These are phyloP conservation scores for Perccottus glenii DNA, from an alignment of 2,113 vertebrate genomes.

Conservation along the genomic window DNA sequence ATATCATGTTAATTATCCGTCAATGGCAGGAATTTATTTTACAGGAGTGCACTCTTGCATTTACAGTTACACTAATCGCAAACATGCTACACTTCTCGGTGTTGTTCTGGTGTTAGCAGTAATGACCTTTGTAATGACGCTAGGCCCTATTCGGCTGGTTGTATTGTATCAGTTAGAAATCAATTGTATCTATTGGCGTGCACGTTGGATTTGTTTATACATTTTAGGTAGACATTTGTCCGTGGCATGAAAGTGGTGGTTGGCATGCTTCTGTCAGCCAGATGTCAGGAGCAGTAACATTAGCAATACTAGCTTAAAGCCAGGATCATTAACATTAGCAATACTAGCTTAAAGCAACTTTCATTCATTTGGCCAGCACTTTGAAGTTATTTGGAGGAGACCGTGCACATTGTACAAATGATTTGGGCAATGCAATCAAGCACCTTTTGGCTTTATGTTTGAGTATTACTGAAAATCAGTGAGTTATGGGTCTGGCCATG, in stretches of 20 bases:
- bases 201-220: background rate
- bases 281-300: too few relatives aligned
- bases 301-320: background rate
- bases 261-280: too few relatives aligned
- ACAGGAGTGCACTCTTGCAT: rapidly evolving
- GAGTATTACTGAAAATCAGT: too few relatives aligned
- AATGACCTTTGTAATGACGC: conserved; percentile 82
- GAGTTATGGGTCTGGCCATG: too few relatives aligned
- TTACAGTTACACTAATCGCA: rapidly evolving
- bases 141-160: conserved; percentile 34
- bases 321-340: background rate
- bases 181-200: background rate
- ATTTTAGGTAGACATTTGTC: background rate
- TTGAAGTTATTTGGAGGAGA: too few relatives aligned
- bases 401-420: too few relatives aligned
- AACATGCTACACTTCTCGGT: rapidly evolving
- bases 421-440: too few relatives aligned
- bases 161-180: conserved; percentile 26
- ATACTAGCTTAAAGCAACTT: background rate
- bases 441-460: too few relatives aligned
- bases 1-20: background rate
- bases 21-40: rapidly evolving
- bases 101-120: background rate
- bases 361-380: background rate
- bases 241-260: background rate